Evolutionary conservation across 2,797 vertebrate genomes (phyloP).

Genomic region (Enteromius trimaculatus): DNA sequence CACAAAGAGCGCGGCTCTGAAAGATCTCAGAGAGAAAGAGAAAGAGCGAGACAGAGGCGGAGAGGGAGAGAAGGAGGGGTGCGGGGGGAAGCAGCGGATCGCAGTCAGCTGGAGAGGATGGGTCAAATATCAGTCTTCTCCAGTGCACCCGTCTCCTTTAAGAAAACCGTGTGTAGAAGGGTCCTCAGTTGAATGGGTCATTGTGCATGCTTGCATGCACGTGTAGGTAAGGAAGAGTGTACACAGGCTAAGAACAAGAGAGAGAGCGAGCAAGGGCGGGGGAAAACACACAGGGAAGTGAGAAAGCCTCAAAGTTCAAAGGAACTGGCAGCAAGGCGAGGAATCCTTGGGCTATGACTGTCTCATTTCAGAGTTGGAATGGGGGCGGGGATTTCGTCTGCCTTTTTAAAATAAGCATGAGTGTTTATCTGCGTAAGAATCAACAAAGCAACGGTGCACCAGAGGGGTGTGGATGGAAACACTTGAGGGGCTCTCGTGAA

Average conservation of each 20-base stretch:
- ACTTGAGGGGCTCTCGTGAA: constrained; percentile 2
- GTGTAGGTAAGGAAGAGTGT: constrained; percentile 47
- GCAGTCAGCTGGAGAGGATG: constrained; percentile 45
- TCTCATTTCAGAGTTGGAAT: constrained; percentile 63
- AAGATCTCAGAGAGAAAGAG: constrained; percentile 25
- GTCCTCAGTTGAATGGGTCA: constrained; percentile 45
- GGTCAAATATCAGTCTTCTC: constrained; percentile 60
- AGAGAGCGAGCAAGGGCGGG: constrained; percentile 57
- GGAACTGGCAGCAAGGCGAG: constrained; percentile 65
- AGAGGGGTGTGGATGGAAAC: constrained; percentile 2
- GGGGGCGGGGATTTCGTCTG: background rate
- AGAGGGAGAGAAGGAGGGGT: constrained; percentile 14
- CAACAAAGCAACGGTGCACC: background rate
- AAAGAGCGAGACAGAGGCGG: constrained; percentile 40
- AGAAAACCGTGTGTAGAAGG: constrained; percentile 23
- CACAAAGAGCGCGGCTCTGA: constrained; percentile 52
- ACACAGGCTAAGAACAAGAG: constrained; percentile 49
- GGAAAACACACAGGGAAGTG: constrained; percentile 10
- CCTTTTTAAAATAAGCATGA: background rate
- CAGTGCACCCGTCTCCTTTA: constrained; percentile 28
- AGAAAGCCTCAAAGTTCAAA: constrained; percentile 75
- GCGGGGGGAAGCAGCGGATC: constrained; percentile 30
- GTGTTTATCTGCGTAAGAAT: background rate
- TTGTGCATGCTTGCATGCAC: constrained; percentile 41
- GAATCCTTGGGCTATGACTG: constrained; percentile 69